Evolutionary conservation across 2,113 vertebrate species (phyloP), one percentile per base, ranked within the genome.

Genomic region (Psittacula cyanocephala): DNA sequence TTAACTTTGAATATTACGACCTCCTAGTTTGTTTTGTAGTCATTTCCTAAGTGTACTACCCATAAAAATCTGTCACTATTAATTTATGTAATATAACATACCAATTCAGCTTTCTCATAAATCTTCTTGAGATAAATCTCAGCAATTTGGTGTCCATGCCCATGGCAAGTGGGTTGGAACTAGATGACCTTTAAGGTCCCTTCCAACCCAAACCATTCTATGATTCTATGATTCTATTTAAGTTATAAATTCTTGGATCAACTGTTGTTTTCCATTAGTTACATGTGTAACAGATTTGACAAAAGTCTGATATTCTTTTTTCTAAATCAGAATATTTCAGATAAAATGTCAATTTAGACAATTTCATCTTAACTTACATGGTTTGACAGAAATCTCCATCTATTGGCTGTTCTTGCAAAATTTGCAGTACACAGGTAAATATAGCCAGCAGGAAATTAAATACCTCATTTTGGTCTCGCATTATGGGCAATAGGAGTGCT

Each of bases 31-130:
- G 87, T 97, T 94, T 76, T 92, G 64, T 70, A 93, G 64, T 63
- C 5, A 81, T 88, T 96, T 96, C 76, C n/a, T 89, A 95, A 95
- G 80, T 70, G 68, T 93, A 92, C 90, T 95, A 89, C 68, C 63
- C 92, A 93, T 80, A 96, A 90, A 97, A 96, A 91, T 86, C 74
- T 94, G 83, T 97, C 91, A 89, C 44, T 79, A 67, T 79, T 93
- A 67, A 94, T 96, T 95, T 95, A 95, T 81, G 47, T 76, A 94
- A 95, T 53, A 35, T 43, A 94, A 78, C 94, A 96, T 77, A 94
- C 91, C 72, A 94, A 96, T 96, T 95, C 82, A 86, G 52, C 67
- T 93, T 97, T 89, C 88, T 95, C 93, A 93, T 94, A 96, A 96
- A 92, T 95, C 92, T 92, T 89, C 72, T 86, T 81, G 80, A 92